Evolutionary conservation across 2,113 vertebrate species (phyloP), one percentile per base, ranked within the genome.

Genomic region (Pteropus alecto): DNA sequence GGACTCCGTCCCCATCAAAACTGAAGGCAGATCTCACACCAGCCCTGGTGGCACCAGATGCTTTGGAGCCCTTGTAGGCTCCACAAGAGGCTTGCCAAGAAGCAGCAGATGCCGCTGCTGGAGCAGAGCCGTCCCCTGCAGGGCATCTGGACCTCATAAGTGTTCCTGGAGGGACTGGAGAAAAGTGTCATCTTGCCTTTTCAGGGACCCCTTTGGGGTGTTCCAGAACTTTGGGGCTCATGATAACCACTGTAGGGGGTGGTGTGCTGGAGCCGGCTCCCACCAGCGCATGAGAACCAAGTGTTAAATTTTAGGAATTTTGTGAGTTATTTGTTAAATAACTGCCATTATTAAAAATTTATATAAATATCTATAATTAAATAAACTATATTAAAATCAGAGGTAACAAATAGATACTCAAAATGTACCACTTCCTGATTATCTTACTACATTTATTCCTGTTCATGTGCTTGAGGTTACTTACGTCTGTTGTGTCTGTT

Each of bases 321-420:
- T 71, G 5, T 56, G 87, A 94, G 26, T 73, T 92, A 85, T 46
- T 79, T 92, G 33, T 82, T 94, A 74, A 95, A 81, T 74, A 96
- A 91, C 35, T 65, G 18, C 63, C 33, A 33, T 79, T 46, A 43
- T 92, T 92, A 81, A 95, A 96, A 89, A 71, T 92, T 84, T 87
- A 90, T 81, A 74, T 79, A 79, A 58, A 46, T 73, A 81, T 67
- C 58, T 79, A 22, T 79, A 87, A 79, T 54, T 95, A 84, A 87
- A 58, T 74, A 46, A 65, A 24, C 5, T 24, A 26, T 68, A 77
- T 86, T 93, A 83, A 76, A 93, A 82, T 73, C 79, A 87, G 87
- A 93, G 35, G 63, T 48, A 82, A 65, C 71, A 60, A 85, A 51
- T 33, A 51, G 13, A 43, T 63, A 48, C 35, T 90, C 76, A 92